Evolutionary conservation across 2,797 vertebrate genomes (phyloP).

Genomic region (Sebastes matsubarae): DNA sequence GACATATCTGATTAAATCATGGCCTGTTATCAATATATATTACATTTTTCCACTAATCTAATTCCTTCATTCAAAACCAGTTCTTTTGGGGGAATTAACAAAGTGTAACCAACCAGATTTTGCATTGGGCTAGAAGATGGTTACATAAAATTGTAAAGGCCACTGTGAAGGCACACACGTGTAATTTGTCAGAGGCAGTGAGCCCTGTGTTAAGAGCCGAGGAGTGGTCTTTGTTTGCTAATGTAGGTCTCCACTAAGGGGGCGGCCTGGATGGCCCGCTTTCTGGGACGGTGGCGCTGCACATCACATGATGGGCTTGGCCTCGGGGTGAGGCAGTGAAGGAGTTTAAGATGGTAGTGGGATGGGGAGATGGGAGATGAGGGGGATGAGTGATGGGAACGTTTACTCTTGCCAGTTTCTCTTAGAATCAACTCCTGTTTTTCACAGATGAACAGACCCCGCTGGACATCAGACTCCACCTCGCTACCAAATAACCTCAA

Average conservation of each 20-base stretch:
- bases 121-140: not conserved
- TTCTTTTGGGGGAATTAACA: constrained; percentile 11
- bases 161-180: constrained; percentile 39
- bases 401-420: constrained; percentile 53
- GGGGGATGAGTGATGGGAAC: constrained; percentile 51
- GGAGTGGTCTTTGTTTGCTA: constrained; percentile 71
- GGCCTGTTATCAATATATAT: not conserved
- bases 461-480: not conserved
- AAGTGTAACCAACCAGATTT: constrained; percentile 14
- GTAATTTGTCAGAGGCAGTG: constrained; percentile 38
- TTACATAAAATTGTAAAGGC: constrained; percentile 44
- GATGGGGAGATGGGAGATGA: constrained; percentile 44
- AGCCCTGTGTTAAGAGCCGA: constrained; percentile 15
- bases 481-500: not conserved
- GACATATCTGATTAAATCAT: constrained; percentile 23
- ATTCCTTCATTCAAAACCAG: constrained; percentile 16
- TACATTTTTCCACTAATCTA: constrained; percentile 14
- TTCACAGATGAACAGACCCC: constrained; percentile 44
- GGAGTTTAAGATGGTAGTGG: constrained; percentile 56
- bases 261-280: constrained; percentile 59
- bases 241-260: constrained; percentile 75
- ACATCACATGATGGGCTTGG: constrained; percentile 74
- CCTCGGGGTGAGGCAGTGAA: constrained; percentile 67
- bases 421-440: constrained; percentile 44
- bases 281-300: constrained; percentile 64